Conservation (phyloP, 2,888 invertebrate species). For the Ametastegia equiseti region DNA sequence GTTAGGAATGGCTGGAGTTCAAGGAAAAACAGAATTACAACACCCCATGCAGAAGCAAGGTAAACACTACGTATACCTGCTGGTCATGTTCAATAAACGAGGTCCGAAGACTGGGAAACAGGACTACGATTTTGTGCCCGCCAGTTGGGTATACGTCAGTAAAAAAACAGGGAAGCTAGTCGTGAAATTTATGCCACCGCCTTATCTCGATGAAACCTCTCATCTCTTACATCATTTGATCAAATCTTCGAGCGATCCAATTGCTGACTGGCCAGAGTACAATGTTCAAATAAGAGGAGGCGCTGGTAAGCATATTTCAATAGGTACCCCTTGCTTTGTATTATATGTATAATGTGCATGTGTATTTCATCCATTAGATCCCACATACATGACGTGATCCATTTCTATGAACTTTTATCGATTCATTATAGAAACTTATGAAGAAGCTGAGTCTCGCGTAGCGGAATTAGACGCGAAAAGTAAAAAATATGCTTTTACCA, state of each 20-base stretch:
- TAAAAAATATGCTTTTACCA: slow-evolving; percentile 4
- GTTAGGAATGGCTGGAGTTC: not conserved
- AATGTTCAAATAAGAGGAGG: slow-evolving; percentile 19
- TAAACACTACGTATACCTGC: not conserved
- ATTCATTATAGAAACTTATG: slow-evolving; percentile 6
- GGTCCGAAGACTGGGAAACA: slow-evolving; percentile 11
- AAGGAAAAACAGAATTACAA: not conserved
- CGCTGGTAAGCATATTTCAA: slow-evolving; percentile 12
- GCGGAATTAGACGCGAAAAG: not conserved
- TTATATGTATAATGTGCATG: too few species aligned
- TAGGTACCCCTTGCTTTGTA: not conserved
- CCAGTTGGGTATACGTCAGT: slow-evolving; percentile 14
- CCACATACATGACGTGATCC: not conserved
- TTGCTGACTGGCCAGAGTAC: slow-evolving; percentile 10
- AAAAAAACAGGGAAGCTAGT: not conserved
- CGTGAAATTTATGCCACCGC: slow-evolving; percentile 7
- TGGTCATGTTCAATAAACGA: slow-evolving; percentile 2
- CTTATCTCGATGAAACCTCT: not conserved
- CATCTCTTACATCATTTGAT: slow-evolving; percentile 11
- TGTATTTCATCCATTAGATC: not conserved
- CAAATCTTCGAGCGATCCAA: not conserved
- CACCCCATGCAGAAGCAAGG: not conserved
- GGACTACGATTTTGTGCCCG: not conserved
- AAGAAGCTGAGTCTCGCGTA: not conserved
- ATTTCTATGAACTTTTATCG: not conserved